These are phyloP conservation scores for Silurus meridionalis DNA, from an alignment of 2,113 vertebrate genomes.

Conservation along the genomic window DNA sequence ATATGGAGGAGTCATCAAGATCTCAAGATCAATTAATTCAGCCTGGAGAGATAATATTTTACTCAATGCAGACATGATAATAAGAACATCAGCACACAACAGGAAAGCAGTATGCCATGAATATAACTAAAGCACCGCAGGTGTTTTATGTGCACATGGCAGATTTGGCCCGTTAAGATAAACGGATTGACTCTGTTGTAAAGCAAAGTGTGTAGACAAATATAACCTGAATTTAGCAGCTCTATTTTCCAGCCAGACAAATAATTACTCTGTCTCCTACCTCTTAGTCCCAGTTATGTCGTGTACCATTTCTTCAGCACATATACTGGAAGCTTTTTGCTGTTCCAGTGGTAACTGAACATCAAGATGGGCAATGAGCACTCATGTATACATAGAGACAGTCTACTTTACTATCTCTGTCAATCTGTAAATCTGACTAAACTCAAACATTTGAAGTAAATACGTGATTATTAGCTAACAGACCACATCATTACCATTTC, in stretches of 20 bases:
- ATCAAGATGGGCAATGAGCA: slow-evolving; percentile 17
- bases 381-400: slow-evolving; percentile 10
- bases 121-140: slow-evolving; percentile 10
- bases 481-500: neutral
- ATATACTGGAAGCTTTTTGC: slow-evolving; percentile 5
- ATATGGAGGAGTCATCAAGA: neutral
- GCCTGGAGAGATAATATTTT: neutral
- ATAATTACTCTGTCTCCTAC: slow-evolving; percentile 24
- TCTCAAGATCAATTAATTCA: neutral
- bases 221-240: slow-evolving; percentile 20
- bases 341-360: neutral
- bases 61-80: neutral
- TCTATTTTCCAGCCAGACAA: slow-evolving; percentile 10
- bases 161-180: slow-evolving; percentile 14
- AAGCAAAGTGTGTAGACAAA: slow-evolving; percentile 15
- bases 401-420: neutral
- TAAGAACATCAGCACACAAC: neutral
- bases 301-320: slow-evolving; percentile 3
- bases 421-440: neutral
- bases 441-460: neutral
- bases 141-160: slow-evolving; percentile 32
- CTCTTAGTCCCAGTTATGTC: slow-evolving; percentile 35
- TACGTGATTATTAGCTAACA: neutral
- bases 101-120: neutral
- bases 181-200: slow-evolving; percentile 4